These are phyloP conservation scores for Mystacides longicornis DNA, from an alignment of 2,888 invertebrate species.

Conservation along the genomic window DNA sequence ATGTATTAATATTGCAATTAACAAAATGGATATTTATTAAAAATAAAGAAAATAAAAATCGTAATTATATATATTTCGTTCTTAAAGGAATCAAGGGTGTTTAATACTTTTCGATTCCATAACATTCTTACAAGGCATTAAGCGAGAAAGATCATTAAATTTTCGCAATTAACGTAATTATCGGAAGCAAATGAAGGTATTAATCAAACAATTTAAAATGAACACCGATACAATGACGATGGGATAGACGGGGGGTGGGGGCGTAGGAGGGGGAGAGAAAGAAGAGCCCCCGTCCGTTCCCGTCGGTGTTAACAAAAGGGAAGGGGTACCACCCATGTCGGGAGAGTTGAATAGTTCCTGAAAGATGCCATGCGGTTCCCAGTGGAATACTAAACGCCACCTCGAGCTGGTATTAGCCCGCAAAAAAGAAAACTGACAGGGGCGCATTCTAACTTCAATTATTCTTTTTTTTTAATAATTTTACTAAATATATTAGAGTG, in stretches of 20 bases:
- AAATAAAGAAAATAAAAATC: no score
- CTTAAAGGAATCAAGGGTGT: no score
- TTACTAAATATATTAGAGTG: no score
- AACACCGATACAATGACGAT: background rate
- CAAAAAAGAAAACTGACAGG: slow-evolving; percentile 18
- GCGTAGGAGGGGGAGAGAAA: no score
- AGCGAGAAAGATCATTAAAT: no score
- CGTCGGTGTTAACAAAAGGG: background rate
- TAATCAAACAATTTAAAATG: background rate
- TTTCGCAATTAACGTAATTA: no score
- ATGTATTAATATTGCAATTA: no score
- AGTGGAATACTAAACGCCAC: slow-evolving; percentile 24
- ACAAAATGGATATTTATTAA: no score
- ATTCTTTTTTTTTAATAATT: no score
- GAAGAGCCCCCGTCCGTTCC: background rate
- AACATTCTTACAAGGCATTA: no score
- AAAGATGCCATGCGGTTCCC: slow-evolving; percentile 18
- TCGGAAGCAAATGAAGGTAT: background rate
- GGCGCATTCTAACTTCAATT: background rate
- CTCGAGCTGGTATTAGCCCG: slow-evolving; percentile 21
- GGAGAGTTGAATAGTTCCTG: slow-evolving; percentile 18
- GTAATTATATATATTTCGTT: no score
- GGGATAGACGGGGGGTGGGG: background rate
- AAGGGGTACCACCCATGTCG: slow-evolving; percentile 1
- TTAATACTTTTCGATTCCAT: no score